phyloP scores from a whole-genome alignment of 2,888 invertebrate genomes.

The Sphaeridia pumilis region DNA sequence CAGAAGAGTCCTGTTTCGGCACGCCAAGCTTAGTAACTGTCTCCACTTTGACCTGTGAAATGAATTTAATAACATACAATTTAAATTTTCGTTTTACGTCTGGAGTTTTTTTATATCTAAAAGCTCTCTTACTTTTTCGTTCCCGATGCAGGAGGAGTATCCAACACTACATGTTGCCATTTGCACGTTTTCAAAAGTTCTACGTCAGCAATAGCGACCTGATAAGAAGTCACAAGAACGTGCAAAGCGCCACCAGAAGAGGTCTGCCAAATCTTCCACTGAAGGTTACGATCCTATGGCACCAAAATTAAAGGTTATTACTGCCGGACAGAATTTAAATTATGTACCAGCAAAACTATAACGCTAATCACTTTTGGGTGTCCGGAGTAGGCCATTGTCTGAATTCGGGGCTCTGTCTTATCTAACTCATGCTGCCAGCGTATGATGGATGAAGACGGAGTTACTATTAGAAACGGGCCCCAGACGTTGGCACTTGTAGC shows the following conservation, averaged over 20 bases:
- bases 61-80: no score
- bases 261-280: constrained; percentile 90
- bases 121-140: no score
- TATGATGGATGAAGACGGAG: constrained; percentile 88
- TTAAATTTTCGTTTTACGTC: no score
- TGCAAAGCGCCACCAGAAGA: no score
- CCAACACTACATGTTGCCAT: constrained; percentile 94
- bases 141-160: no score
- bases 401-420: constrained; percentile 81
- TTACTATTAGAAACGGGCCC: constrained; percentile 95
- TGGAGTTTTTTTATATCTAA: no score
- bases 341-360: no score
- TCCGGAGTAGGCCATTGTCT: constrained; percentile 68
- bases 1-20: no score
- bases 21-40: no score
- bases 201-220: constrained; percentile 86
- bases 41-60: no score
- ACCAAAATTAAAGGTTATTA: no score
- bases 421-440: constrained; percentile 97
- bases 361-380: constrained; percentile 46
- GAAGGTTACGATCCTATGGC: constrained; percentile 79
- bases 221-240: constrained; percentile 91
- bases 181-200: constrained; percentile 92
- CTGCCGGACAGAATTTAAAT: no score
- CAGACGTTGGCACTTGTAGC: constrained; percentile 85